Base-by-base conservation (phyloP, 2,113 vertebrate genomes). In the Leptocoma aspasia region DNA sequence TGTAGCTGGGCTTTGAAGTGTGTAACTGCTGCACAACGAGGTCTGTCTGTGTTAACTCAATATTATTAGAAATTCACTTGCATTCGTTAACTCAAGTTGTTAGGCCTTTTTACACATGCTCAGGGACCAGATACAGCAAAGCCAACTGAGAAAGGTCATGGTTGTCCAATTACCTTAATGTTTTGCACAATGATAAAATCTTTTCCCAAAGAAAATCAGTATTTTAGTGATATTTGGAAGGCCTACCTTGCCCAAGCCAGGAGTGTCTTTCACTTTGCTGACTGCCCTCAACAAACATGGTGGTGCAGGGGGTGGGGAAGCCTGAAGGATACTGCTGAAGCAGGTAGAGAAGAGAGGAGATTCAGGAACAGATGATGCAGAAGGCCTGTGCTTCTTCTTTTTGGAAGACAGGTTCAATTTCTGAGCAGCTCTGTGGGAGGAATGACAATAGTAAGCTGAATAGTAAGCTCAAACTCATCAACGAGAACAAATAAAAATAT, bases 331-430 rank as follows among this genome's bases (percentile, higher is more conserved):
- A 10, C 98, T 98, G 28, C 99, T 99, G 97, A 99, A 99, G 96
- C 98, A 99, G 72, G 99, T 99, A 63, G 99, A 98, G 89, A 99
- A 99, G 72, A 99, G 98, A 23, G 98, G 98, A 3, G 98, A 98
- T 86, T 99, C 99, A 6, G 98, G 98, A 15, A 96, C 97, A 2
- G 98, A 97, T 3, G 98, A 97, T 2, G 99, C 94, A 7, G 98
- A 98, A 39, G 98, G 97, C 44, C 98, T 98, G 53, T 96, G 98
- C 84, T 99, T 99, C 95, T 99, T 99, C 98, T 99, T 99, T 97
- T 99, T 99, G 63, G 99, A 99, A 9, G 99, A 98, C 49, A 99
- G 98, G 89, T 99, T 99, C 92, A 99, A 94, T 97, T 99, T 99
- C 97, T 99, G 99, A 92, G 99, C 99, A 54, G 99, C 99, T 98